Evolutionary conservation across 2,113 vertebrate genomes (phyloP).

Genomic region (Chloropsis hardwickii): DNA sequence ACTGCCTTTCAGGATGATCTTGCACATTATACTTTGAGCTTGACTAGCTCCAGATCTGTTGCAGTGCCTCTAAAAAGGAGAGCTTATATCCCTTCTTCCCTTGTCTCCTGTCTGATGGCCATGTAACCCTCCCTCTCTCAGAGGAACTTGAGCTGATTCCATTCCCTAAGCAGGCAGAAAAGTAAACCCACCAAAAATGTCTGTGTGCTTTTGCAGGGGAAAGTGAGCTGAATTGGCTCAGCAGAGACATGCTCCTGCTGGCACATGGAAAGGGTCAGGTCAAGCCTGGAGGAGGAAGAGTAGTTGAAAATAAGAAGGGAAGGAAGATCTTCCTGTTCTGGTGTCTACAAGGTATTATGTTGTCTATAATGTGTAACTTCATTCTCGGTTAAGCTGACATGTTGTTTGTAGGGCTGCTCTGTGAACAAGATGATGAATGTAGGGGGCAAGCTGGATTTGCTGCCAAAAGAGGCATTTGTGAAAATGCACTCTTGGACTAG

Average conservation of each 20-base stretch:
- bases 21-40: neutral
- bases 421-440: neutral
- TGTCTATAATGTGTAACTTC: neutral
- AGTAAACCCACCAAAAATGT: neutral
- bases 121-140: neutral
- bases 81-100: neutral
- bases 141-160: neutral
- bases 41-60: neutral
- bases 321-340: neutral
- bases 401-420: neutral
- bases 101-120: neutral
- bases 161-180: neutral
- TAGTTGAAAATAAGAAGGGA: neutral
- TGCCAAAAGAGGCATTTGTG: neutral
- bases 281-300: neutral
- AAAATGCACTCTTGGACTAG: neutral
- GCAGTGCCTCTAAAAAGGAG: neutral
- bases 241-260: neutral
- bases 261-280: neutral
- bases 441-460: neutral
- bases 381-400: neutral
- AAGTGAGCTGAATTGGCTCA: neutral
- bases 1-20: neutral
- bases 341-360: neutral
- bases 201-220: neutral